A percentile compares a stretch with the other conserved stretches of the same genome.
These are phyloP conservation scores for Hylyphantes graminicola DNA, from an alignment of 1,140 invertebrate genomes.

Conservation along the genomic window DNA sequence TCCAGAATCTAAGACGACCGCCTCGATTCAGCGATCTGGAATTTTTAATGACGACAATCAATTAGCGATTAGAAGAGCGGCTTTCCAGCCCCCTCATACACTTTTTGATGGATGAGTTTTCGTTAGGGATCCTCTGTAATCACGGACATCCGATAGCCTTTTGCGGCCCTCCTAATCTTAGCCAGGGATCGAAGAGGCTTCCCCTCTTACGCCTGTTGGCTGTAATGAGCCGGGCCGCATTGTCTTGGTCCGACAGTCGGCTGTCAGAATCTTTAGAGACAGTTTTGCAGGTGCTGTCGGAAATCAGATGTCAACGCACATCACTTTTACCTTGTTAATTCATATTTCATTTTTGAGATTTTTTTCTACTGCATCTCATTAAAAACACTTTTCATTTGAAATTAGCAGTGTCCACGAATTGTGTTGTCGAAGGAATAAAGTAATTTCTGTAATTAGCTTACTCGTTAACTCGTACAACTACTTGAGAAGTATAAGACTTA, in stretches of 20 bases:
- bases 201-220: slow-evolving; percentile 42
- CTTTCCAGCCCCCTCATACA: slow-evolving; percentile 15
- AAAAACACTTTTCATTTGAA: no score
- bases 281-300: no score
- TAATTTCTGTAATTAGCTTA: no score
- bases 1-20: neutral
- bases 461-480: no score
- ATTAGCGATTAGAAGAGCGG: slow-evolving; percentile 53
- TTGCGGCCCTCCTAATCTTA: slow-evolving; percentile 28
- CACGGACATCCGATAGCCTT: slow-evolving; percentile 53
- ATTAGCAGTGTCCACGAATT: no score
- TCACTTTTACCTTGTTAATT: no score
- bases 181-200: neutral
- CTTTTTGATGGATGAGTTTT: slow-evolving; percentile 24
- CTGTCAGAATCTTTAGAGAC: neutral
- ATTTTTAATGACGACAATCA: slow-evolving; percentile 61
- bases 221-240: slow-evolving; percentile 26
- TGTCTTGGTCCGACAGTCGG: slow-evolving; percentile 32
- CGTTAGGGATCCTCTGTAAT: slow-evolving; percentile 45
- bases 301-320: no score
- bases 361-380: no score
- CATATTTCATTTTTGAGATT: no score
- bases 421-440: no score
- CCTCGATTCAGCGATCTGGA: slow-evolving; percentile 12
- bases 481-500: no score